Evolutionary conservation across 2,113 vertebrate species (phyloP), one percentile per base, ranked within the genome.

Genomic region (Sterrhoptilus dennistouni): DNA sequence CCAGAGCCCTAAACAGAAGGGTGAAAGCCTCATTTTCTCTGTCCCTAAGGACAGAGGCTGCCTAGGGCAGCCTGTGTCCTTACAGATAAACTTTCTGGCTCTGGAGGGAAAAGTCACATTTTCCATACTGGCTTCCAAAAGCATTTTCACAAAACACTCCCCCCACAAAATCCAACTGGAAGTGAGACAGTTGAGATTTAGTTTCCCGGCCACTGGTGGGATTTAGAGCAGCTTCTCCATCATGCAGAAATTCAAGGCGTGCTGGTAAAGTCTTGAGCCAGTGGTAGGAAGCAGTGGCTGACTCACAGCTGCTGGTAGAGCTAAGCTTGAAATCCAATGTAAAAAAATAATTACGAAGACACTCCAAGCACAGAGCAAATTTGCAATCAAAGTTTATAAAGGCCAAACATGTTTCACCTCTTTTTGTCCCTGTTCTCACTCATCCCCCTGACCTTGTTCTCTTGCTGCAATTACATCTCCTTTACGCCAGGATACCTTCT

Each of bases 321-420:
- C 72, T 44, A 49, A 83, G 23, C 14, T 31, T 36, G 57, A 71
- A 83, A 65, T 64, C 27, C 29, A n/a, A 2, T 2, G 15, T 15
- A 20, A 50, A 64, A 60, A 25, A 59, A 60, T 2, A 70, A 65
- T 11, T 45, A 29, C 31, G 19, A 42, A 52, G 42, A 24, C 36
- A 25, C 4, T 49, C 14, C 9, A 31, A 29, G 70, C 7, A 31
- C 33, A 42, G 27, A 53, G n/a, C 1, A 68, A 69, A 35, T 18
- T 71, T 22, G 3, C 25, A 68, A 27, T 8, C 12, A n/a, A 52
- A 27, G 7, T 12, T 82, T 1, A 9, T 45, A 70, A 78, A 88
- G 7, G 8, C 2, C 49, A 68, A 24, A 12, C 1, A 7, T 1
- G 1, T 35, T 82, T 35, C 24, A 22, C 9, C 3, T 27, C 27